Evolutionary conservation across 1,140 invertebrate genomes (phyloP).

Genomic region (Eupristina koningsbergeri): DNA sequence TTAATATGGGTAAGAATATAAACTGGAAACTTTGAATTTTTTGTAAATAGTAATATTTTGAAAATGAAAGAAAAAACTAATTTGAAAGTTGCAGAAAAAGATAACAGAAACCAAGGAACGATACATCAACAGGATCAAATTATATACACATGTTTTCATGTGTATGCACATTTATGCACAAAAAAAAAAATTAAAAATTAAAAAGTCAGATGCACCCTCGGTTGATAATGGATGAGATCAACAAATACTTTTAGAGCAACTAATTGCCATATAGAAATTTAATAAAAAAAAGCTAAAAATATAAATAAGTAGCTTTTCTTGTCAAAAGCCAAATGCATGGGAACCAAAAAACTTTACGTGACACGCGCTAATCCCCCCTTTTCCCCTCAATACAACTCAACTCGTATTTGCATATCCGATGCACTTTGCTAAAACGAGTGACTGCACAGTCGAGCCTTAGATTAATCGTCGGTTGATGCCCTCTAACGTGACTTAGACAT

Average conservation of each 20-base stretch:
- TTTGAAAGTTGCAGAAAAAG: neutral
- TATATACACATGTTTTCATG: neutral
- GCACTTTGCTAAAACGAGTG: constrained; percentile 25
- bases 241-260: constrained; percentile 68
- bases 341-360: constrained; percentile 59
- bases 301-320: constrained; percentile 52
- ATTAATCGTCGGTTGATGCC: constrained; percentile 51
- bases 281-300: constrained; percentile 35
- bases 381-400: constrained; percentile 20
- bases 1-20: no score
- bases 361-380: constrained; percentile 38
- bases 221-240: constrained; percentile 63
- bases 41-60: neutral
- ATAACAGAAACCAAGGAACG: neutral
- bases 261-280: constrained; percentile 66
- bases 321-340: constrained; percentile 61
- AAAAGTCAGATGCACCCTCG: no score
- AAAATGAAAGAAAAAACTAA: neutral
- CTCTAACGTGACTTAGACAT: constrained; percentile 25
- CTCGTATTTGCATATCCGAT: constrained; percentile 45
- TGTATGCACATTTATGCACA: constrained; percentile 46
- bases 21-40: neutral
- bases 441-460: neutral
- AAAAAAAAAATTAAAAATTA: constrained; percentile 52
- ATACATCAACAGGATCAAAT: neutral